Percentiles rank a stretch among this genome's conserved stretches.
Conservation (phyloP, 2,797 vertebrate species). For the Intellagama lesueurii region DNA sequence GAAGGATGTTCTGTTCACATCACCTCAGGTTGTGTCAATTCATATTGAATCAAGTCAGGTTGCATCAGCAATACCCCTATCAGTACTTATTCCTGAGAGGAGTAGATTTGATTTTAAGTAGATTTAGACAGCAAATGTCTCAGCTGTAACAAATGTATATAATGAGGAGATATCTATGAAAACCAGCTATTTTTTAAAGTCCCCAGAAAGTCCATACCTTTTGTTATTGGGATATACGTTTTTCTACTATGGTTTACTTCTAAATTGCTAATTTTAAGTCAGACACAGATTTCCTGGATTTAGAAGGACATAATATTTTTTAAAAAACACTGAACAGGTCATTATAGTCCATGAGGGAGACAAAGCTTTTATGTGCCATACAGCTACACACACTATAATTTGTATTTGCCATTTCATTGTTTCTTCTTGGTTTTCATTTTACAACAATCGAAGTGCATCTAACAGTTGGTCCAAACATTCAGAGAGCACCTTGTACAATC, state of each 20-base stretch:
- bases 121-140: conserved; percentile 75
- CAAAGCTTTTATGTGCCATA: background rate
- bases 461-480: background rate
- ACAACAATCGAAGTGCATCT: background rate
- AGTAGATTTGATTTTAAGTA: conserved; percentile 62
- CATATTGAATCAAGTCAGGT: conserved; percentile 73
- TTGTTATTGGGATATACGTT: conserved; percentile 38
- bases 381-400: background rate
- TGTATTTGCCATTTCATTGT: background rate
- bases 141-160: conserved; percentile 74
- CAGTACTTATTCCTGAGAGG: conserved; percentile 67
- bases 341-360: background rate
- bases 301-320: background rate
- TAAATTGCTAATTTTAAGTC: conserved; percentile 4
- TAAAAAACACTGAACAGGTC: background rate
- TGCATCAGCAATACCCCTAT: conserved; percentile 67
- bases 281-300: background rate
- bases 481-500: background rate
- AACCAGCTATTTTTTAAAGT: conserved; percentile 67
- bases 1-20: conserved; percentile 39
- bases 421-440: background rate
- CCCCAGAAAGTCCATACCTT: conserved; percentile 62
- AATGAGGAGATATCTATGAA: conserved; percentile 72
- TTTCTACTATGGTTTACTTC: conserved; percentile 14
- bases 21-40: conserved; percentile 73